Evolutionary conservation across 2,797 vertebrate species (phyloP).

Genomic region (Sternarchorhynchus goeldii): DNA sequence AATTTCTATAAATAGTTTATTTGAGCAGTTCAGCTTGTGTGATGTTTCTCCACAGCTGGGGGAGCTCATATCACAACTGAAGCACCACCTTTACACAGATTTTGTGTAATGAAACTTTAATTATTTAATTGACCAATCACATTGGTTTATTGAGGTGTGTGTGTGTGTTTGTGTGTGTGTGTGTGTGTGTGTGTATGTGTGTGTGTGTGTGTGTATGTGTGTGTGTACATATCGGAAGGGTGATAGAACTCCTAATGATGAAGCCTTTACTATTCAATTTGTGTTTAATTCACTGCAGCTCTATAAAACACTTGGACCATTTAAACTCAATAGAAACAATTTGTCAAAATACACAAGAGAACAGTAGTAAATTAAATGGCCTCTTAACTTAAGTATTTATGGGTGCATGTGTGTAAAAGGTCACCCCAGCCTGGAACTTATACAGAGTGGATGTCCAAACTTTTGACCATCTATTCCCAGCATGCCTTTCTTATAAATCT

Average conservation of each 20-base stretch:
- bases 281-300: slow-evolving; percentile 34
- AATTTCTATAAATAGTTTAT: neutral
- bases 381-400: slow-evolving; percentile 36
- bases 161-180: no score
- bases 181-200: no score
- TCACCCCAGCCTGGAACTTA: slow-evolving; percentile 7
- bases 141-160: slow-evolving; percentile 5
- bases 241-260: neutral
- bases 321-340: slow-evolving; percentile 14
- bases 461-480: slow-evolving; percentile 38
- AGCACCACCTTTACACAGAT: neutral
- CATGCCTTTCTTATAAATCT: slow-evolving; percentile 49
- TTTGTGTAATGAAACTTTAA: neutral
- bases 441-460: slow-evolving; percentile 42
- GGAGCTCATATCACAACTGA: no score
- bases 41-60: neutral
- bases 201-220: neutral
- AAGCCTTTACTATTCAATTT: slow-evolving; percentile 2
- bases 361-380: slow-evolving; percentile 38
- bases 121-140: neutral
- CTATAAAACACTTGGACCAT: slow-evolving; percentile 24
- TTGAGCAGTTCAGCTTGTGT: neutral
- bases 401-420: slow-evolving; percentile 13
- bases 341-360: slow-evolving; percentile 32
- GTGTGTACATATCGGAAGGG: neutral